Conservation (phyloP, 1,140 invertebrate genomes). For the Adelges cooleyi region DNA sequence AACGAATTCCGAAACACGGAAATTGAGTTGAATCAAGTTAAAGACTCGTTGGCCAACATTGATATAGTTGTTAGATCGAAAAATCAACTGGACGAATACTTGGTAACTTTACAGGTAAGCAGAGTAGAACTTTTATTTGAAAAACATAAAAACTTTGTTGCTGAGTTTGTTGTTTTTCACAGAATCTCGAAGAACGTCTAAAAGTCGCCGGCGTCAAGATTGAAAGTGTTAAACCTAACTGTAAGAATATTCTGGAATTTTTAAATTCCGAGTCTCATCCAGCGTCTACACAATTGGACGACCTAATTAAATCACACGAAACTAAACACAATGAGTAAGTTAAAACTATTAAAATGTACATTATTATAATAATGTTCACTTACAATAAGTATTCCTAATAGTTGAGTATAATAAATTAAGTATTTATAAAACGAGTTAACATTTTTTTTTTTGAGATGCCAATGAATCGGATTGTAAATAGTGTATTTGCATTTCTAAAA, state of each 20-base stretch:
- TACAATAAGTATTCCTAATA: too few relatives aligned
- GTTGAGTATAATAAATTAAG: too few relatives aligned
- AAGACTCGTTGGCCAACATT: slow-evolving; percentile 60
- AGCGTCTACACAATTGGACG: not conserved
- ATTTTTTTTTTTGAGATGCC: too few relatives aligned
- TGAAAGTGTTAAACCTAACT: not conserved
- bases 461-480: too few relatives aligned
- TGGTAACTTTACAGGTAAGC: slow-evolving; percentile 56
- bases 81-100: slow-evolving; percentile 55
- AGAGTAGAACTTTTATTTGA: not conserved
- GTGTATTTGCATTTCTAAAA: too few relatives aligned
- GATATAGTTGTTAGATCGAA: slow-evolving; percentile 60
- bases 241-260: not conserved
- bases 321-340: not conserved
- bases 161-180: not conserved
- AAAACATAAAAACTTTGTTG: too few relatives aligned
- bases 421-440: too few relatives aligned
- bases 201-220: not conserved
- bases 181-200: slow-evolving; percentile 3
- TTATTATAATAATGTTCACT: too few relatives aligned
- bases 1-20: not conserved
- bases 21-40: slow-evolving; percentile 32
- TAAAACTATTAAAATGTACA: too few relatives aligned
- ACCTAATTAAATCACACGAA: not conserved
- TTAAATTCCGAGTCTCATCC: slow-evolving; percentile 2